Evolutionary conservation across 2,797 vertebrate species (phyloP).

Genomic region (Ispidina picta): DNA sequence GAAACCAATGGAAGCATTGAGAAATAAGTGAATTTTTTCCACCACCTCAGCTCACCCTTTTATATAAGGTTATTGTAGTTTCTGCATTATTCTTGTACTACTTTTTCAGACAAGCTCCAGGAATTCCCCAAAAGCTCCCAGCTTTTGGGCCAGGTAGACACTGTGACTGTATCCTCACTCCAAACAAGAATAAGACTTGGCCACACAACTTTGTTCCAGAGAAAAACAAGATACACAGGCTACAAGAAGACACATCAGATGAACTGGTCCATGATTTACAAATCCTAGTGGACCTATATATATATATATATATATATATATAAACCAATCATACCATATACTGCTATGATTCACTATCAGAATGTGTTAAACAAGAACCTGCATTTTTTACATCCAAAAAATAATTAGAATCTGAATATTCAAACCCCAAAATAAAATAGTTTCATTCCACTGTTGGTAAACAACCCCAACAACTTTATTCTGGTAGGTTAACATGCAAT

Average conservation of each 20-base stretch:
- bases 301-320: too few relatives aligned
- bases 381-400: neutral
- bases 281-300: neutral
- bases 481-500: neutral
- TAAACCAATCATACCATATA: too few relatives aligned
- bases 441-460: neutral
- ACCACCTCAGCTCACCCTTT: neutral
- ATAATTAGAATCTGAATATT: neutral
- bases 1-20: neutral
- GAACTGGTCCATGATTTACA: neutral
- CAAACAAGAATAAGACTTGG: neutral
- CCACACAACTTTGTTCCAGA: neutral
- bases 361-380: neutral
- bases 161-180: neutral
- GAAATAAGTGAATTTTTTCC: neutral
- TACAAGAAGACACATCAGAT: neutral
- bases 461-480: neutral
- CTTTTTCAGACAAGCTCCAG: neutral
- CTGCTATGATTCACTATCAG: neutral
- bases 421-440: fast-evolving
- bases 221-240: neutral
- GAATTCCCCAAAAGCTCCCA: neutral
- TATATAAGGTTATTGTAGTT: neutral
- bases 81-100: neutral
- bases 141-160: neutral